Conservation (phyloP, 2,797 vertebrate genomes). For the Gambusia yucatana region DNA sequence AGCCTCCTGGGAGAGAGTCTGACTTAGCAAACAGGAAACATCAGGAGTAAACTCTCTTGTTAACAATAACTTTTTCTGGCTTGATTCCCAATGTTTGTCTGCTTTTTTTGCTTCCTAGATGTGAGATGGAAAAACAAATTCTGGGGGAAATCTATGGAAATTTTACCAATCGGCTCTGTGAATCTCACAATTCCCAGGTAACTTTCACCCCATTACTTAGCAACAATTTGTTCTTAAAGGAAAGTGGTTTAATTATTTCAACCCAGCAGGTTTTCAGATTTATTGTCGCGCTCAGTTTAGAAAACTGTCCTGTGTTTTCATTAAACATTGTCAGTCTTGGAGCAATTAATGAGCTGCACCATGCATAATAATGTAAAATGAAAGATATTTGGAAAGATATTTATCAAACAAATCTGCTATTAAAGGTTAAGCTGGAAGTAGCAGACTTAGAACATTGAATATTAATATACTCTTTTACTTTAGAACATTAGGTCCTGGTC, state of each 20-base stretch:
- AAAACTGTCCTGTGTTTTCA: not conserved
- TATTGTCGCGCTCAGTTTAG: not conserved
- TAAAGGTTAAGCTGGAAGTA: not conserved
- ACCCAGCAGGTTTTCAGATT: not conserved
- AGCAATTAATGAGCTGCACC: not conserved
- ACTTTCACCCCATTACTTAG: slow-evolving; percentile 7
- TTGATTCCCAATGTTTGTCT: slow-evolving; percentile 12
- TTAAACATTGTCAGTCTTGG: not conserved
- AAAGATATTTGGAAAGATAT: not conserved
- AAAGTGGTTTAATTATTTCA: not conserved
- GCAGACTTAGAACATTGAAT: not conserved
- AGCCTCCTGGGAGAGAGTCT: slow-evolving; percentile 12
- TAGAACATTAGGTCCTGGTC: not conserved
- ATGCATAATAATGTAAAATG: not conserved
- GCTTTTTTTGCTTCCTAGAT: slow-evolving; percentile 79
- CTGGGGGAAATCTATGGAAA: slow-evolving; percentile 99
- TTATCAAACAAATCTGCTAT: not conserved
- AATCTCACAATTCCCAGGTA: slow-evolving; percentile 96
- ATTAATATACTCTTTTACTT: not conserved
- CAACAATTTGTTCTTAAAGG: not conserved
- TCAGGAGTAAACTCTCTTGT: not conserved
- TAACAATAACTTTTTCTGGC: not conserved
- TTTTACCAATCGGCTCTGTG: slow-evolving; percentile 93
- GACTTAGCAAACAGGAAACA: slow-evolving; percentile 13
- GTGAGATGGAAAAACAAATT: slow-evolving; percentile 99